Evolutionary conservation across 2,888 invertebrate genomes (phyloP).

Genomic region (Tinea trinotella): DNA sequence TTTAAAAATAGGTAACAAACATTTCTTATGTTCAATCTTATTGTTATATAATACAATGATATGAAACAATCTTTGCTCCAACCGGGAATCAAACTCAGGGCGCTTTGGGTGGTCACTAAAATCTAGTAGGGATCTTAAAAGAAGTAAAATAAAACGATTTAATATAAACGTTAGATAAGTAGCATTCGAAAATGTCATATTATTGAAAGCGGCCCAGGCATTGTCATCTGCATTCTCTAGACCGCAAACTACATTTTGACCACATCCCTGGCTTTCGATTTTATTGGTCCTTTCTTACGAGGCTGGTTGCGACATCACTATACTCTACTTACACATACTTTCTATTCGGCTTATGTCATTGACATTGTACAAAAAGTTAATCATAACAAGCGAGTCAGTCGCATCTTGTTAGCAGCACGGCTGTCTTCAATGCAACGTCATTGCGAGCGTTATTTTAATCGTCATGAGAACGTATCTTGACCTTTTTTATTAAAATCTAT

Average conservation of each 20-base stretch:
- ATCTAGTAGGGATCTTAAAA: too few species aligned
- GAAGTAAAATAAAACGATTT: too few species aligned
- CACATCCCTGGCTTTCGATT: slow-evolving; percentile 37
- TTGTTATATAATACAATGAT: too few species aligned
- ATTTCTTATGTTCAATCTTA: too few species aligned
- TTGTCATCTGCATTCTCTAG: not conserved
- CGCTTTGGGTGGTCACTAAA: too few species aligned
- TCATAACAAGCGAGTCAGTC: slow-evolving; percentile 17
- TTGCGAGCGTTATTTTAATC: not conserved
- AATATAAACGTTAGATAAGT: too few species aligned
- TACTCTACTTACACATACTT: slow-evolving; percentile 32
- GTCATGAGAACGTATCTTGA: slow-evolving; percentile 7
- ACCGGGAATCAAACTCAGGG: too few species aligned
- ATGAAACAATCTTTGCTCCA: too few species aligned
- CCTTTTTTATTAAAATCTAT: not conserved
- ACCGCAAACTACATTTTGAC: slow-evolving; percentile 21
- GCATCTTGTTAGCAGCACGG: not conserved
- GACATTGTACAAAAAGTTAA: slow-evolving; percentile 33
- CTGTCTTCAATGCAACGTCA: not conserved
- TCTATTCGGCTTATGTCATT: slow-evolving; percentile 44
- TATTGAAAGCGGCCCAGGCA: too few species aligned
- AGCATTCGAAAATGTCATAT: too few species aligned
- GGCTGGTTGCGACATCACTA: slow-evolving; percentile 29
- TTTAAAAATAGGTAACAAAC: too few species aligned
- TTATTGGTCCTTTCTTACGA: slow-evolving; percentile 29